Evolutionary conservation across 2,797 vertebrate species (phyloP), one percentile per base, ranked within the genome.

Genomic region (Malacoctenus gilli): DNA sequence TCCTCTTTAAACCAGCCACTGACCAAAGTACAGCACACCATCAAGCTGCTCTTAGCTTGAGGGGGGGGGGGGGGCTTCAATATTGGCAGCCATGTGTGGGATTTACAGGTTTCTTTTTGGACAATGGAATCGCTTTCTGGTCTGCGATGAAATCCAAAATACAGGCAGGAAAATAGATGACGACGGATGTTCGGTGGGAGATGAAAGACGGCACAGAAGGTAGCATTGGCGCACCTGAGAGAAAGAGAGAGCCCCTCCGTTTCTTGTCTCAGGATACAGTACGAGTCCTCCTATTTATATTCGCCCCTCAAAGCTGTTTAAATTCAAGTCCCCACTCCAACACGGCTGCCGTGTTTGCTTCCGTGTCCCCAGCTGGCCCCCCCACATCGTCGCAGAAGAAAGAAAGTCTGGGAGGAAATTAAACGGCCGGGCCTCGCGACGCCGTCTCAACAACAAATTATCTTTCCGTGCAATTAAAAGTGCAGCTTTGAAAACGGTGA

Each of bases 91-190:
- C 21, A 48, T 23, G 35, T 8, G 12, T 34, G 8, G 10, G 9
- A 31, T 37, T 53, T 18, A 72, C 54, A 44, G 51, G 72, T 21
- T 66, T 46, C 5, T 40, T 43, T 35, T 65, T 14, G 21, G 31
- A 59, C 40, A 35, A 13, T 44, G n/a, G 69, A 56, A 62, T 42
- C 22, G n/a, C n/a, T n/a, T n/a, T n/a, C n/a, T n/a, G n/a, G n/a
- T n/a, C n/a, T n/a, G n/a, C 30, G 21, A 31, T 36, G 10, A 22
- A 43, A 44, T 56, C 41, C 35, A 11, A 53, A 39, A 47, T 46
- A 21, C 11, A 25, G 13, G 43, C 13, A 31, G 7, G 15, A 39
- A 50, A 34, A 60, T 4, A 52, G 39, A 53, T 36, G 31, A 38
- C 19, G 39, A 44, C n/a, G 23, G 8, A 40, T 44, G 13, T 18